phyloP scores from a whole-genome alignment of 2,797 vertebrate genomes.

The Sebastes trivittatus region DNA sequence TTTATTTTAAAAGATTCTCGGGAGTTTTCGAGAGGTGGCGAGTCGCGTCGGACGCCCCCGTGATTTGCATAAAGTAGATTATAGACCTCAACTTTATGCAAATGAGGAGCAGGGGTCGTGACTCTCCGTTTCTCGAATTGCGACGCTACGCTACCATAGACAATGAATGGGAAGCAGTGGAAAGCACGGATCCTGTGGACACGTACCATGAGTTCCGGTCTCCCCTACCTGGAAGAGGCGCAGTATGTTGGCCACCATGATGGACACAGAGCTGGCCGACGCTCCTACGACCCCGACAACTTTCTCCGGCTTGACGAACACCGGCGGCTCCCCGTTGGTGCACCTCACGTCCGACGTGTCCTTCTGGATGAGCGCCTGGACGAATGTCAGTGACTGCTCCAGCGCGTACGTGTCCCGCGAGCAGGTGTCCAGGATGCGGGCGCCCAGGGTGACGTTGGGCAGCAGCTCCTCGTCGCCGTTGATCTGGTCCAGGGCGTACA shows the following conservation, averaged over 20 bases:
- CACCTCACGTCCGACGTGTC: conserved; percentile 95
- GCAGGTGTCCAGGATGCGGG: conserved; percentile 94
- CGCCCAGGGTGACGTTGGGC: conserved; percentile 94
- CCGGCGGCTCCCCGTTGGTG: conserved; percentile 94
- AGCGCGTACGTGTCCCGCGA: conserved; percentile 95
- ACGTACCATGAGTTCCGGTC: background rate
- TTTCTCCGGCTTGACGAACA: conserved; percentile 94
- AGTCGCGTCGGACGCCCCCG: too few relatives aligned
- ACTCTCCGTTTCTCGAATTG: too few relatives aligned
- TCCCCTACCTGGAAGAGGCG: conserved; percentile 93
- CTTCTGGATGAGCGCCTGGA: conserved; percentile 96
- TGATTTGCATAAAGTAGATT: too few relatives aligned
- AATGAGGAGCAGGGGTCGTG: too few relatives aligned
- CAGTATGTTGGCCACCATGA: conserved; percentile 98
- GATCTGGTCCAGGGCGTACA: conserved; percentile 95
- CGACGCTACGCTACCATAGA: too few relatives aligned
- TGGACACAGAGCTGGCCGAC: conserved; percentile 85
- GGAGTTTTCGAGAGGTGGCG: too few relatives aligned
- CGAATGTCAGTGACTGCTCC: conserved; percentile 96
- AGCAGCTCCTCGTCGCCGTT: conserved; percentile 93
- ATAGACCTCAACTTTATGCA: too few relatives aligned
- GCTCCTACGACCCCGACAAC: conserved; percentile 95
- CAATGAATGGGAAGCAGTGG: too few relatives aligned
- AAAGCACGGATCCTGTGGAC: too few relatives aligned
- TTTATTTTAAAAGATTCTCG: too few relatives aligned